Evolutionary conservation across 2,888 invertebrate species (phyloP).

Genomic region (Atethmia centrago): DNA sequence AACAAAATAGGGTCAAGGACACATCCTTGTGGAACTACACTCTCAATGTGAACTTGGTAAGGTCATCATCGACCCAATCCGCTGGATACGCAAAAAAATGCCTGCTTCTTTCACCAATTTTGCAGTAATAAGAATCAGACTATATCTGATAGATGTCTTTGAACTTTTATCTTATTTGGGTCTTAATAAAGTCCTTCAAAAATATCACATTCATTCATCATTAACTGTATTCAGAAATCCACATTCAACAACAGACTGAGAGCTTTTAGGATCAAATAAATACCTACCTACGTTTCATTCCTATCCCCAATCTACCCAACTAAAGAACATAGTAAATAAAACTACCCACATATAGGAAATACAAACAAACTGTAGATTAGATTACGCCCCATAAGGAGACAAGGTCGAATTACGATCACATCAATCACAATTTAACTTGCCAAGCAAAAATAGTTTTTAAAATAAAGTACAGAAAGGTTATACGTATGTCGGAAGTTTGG

Average conservation of each 20-base stretch:
- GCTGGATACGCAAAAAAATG: too few relatives aligned
- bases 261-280: conserved; percentile 24
- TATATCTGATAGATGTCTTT: not conserved
- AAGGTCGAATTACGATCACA: conserved; percentile 37
- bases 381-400: conserved; percentile 19
- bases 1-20: not conserved
- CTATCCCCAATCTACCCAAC: conserved; percentile 5
- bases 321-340: conserved; percentile 35
- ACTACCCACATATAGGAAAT: conserved; percentile 18
- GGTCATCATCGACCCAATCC: not conserved
- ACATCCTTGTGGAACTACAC: not conserved
- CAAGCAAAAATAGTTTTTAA: conserved; percentile 27
- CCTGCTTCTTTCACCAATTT: not conserved
- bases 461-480: not conserved
- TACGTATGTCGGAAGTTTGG: not conserved
- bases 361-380: conserved; percentile 39
- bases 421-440: conserved; percentile 30
- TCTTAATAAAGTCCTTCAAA: not conserved
- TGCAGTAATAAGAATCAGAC: not conserved
- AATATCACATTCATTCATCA: not conserved
- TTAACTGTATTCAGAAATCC: not conserved
- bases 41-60: not conserved
- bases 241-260: not conserved
- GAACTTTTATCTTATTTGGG: not conserved
- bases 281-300: not conserved